phyloP scores from a whole-genome alignment of 2,888 invertebrate species.

The Lamellibrachia satsuma region DNA sequence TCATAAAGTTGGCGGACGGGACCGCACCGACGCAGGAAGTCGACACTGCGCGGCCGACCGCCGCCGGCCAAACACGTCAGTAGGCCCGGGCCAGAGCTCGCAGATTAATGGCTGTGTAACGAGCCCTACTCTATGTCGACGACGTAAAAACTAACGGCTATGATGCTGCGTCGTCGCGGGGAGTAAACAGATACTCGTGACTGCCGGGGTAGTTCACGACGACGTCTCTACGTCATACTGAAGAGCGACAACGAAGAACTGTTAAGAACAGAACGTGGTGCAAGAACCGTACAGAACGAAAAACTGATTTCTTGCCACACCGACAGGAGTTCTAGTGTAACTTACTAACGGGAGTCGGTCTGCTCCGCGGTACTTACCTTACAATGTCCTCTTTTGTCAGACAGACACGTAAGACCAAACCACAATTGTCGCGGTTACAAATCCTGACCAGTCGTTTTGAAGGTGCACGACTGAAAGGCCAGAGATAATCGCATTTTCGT shows the following conservation, averaged over 20 bases:
- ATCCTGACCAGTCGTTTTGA: not conserved
- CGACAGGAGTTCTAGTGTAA: too few species aligned
- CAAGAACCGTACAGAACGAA: too few species aligned
- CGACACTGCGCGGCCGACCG: not conserved
- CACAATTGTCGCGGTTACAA: not conserved
- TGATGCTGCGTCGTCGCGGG: not conserved
- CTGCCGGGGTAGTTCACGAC: not conserved
- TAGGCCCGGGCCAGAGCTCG: not conserved
- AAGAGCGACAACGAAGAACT: too few species aligned
- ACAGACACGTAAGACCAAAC: too few species aligned
- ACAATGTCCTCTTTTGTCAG: too few species aligned
- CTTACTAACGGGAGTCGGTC: too few species aligned
- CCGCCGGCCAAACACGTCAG: not conserved
- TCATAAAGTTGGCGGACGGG: not conserved
- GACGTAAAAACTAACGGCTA: not conserved
- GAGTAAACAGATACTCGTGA: not conserved
- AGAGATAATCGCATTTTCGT: not conserved
- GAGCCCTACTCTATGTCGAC: not conserved
- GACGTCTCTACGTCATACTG: too few species aligned
- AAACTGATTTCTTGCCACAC: too few species aligned
- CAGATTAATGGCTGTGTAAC: constrained; percentile 2
- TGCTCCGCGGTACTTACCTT: too few species aligned
- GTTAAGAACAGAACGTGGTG: too few species aligned
- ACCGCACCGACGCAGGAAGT: not conserved
- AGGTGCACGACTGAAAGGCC: not conserved